Conservation (phyloP, 1,140 invertebrate species). For the Drosophila grimshawi region DNA sequence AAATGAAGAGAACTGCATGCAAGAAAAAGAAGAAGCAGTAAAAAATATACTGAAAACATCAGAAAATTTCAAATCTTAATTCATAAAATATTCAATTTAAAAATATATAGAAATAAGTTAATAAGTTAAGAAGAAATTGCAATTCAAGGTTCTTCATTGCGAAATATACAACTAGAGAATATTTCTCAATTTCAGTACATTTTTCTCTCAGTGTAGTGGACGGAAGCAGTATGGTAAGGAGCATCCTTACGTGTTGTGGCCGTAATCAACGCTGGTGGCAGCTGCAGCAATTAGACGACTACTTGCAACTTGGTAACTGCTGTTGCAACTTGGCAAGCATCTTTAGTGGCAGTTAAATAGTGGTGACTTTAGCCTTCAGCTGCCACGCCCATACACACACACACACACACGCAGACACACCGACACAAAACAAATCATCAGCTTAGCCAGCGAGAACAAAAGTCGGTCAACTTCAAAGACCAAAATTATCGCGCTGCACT, state of each 20-base stretch:
- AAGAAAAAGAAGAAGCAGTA: neutral
- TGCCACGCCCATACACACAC: slow-evolving; percentile 31
- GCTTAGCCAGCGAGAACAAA: slow-evolving; percentile 20
- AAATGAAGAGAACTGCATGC: slow-evolving; percentile 65
- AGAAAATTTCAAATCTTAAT: too few species aligned
- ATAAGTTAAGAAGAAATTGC: neutral
- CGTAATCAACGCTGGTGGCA: slow-evolving; percentile 30
- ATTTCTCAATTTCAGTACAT: neutral
- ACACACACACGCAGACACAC: too few species aligned
- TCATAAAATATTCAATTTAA: too few species aligned
- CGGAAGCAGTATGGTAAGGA: neutral
- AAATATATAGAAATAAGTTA: neutral
- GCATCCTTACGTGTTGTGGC: neutral
- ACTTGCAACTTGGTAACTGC: slow-evolving; percentile 6
- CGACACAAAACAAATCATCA: slow-evolving; percentile 66
- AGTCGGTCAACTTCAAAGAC: slow-evolving; percentile 64
- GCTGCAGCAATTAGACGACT: slow-evolving; percentile 34
- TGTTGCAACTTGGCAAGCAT: neutral
- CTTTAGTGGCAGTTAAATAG: neutral
- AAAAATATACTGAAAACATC: neutral
- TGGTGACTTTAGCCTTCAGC: neutral
- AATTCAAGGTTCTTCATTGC: neutral
- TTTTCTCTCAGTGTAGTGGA: neutral
- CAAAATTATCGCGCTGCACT: slow-evolving; percentile 25
- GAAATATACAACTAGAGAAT: too few species aligned